Evolutionary conservation across 53 echinoderm and acorn worm species (phyloP).

Genomic region (Crossaster papposus): DNA sequence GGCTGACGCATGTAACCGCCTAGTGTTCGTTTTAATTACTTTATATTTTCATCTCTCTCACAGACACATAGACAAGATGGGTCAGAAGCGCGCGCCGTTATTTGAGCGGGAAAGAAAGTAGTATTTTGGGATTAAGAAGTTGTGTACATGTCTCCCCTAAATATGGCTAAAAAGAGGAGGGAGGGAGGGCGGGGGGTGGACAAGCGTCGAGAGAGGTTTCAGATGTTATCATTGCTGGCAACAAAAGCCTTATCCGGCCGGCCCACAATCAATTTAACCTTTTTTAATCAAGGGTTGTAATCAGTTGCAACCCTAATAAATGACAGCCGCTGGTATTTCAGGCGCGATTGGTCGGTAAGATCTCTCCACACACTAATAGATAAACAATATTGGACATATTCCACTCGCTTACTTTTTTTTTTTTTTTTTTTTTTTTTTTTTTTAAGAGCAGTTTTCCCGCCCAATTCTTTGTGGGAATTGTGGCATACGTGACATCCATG

Average conservation of each 20-base stretch:
- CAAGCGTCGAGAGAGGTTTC: background rate
- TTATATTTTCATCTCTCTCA: no score
- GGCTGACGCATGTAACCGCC: no score
- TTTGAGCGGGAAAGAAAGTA: slow-evolving; percentile 1
- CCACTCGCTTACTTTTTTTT: slow-evolving; percentile 21
- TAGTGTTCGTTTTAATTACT: no score
- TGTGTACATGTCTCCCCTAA: background rate
- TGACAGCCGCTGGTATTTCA: background rate
- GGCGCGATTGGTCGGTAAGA: background rate
- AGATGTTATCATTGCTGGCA: slow-evolving; percentile 25
- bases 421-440: background rate
- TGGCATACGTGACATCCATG: slow-evolving; percentile 63
- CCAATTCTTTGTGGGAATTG: slow-evolving; percentile 47
- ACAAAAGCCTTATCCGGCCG: slow-evolving; percentile 5
- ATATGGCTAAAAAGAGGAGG: background rate
- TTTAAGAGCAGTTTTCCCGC: slow-evolving; percentile 28
- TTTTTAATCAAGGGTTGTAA: slow-evolving; percentile 52
- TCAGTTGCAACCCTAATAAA: slow-evolving; percentile 17
- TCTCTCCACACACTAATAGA: slow-evolving; percentile 43
- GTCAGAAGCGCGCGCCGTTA: background rate
- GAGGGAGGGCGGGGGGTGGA: background rate
- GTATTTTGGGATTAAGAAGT: slow-evolving; percentile 13
- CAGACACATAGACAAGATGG: background rate
- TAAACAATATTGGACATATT: slow-evolving; percentile 50
- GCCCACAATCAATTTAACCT: slow-evolving; percentile 35